Evolutionary conservation across 2,888 invertebrate genomes (phyloP), one percentile per base, ranked within the genome.

Genomic region (Argyresthia goedartella): DNA sequence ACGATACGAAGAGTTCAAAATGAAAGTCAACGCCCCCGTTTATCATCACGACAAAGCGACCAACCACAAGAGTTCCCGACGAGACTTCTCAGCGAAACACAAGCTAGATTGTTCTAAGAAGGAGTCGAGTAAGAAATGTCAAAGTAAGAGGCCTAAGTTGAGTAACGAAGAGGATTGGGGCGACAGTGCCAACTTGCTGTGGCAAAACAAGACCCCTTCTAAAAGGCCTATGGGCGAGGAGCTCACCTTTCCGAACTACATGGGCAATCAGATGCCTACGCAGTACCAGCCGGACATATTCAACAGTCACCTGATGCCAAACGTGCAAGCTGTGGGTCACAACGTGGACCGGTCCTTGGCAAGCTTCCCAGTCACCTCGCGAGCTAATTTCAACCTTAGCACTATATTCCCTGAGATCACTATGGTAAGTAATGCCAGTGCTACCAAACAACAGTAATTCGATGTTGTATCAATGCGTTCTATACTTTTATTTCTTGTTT

Each of bases 341-440:
- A 80, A 77, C 49, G 68, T 71, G 7, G 84, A 82, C 52, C 67
- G 80, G 50, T 73, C 84, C 0, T 57, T 81, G 39, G 57, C 76
- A n/a, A 73, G 68, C 52, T 76, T 84, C 53, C 81, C 86, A 8
- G 73, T 69, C 35, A 77, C 84, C 3, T 85, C 85, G 1, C 76
- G 85, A 1, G 92, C 94, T 1, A 95, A 94, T 71, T 95, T 95
- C 67, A 94, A 94, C 76, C 81, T 95, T 44, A 93, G 93, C 64
- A 92, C 94, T 0, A 93, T 95, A 63, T 94, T 94, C 72, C 95
- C 95, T 1, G 95, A 95, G 85, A 94, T 95, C 60, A 93, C 93
- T 51, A 87, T 87, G 87, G 87, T 87, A 61, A 79, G 80, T 25
- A 1, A n/a, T 33, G 2, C 41, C 41, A 41, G n/a, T n/a, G n/a